Evolutionary conservation across 2,888 invertebrate genomes (phyloP).

Genomic region (Mantis religiosa): DNA sequence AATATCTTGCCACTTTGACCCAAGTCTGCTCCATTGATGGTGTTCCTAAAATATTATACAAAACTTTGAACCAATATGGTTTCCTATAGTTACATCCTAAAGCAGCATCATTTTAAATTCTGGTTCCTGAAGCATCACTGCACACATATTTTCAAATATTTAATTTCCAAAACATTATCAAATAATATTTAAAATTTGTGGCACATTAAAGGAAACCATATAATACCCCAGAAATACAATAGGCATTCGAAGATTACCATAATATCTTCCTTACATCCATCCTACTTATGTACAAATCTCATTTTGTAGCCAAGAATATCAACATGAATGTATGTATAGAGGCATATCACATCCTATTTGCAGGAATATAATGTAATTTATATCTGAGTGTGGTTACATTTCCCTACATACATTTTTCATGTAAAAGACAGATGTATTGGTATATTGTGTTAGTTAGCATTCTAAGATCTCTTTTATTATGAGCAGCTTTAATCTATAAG

Average conservation of each 20-base stretch:
- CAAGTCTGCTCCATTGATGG: too few relatives aligned
- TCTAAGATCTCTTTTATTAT: neutral
- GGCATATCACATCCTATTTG: neutral
- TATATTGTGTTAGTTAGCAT: neutral
- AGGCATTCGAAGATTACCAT: neutral
- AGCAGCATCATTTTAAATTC: neutral
- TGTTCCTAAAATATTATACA: neutral
- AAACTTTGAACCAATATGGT: neutral
- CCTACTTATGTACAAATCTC: neutral
- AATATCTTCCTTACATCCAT: neutral
- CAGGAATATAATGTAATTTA: neutral
- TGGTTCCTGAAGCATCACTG: neutral
- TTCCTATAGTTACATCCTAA: neutral
- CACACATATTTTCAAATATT: neutral
- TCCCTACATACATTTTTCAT: neutral
- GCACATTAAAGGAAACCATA: neutral
- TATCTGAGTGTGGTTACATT: neutral
- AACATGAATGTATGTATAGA: neutral
- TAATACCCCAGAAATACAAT: neutral
- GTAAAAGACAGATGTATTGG: neutral
- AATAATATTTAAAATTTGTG: neutral
- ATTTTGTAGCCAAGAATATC: neutral
- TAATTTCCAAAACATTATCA: neutral
- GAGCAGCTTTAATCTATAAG: neutral
- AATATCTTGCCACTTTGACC: too few relatives aligned